Percentiles rank a stretch among this genome's conserved stretches.
These are phyloP conservation scores for Drosophila fuyamai DNA, from an alignment of 1,140 invertebrate genomes.

Conservation along the genomic window DNA sequence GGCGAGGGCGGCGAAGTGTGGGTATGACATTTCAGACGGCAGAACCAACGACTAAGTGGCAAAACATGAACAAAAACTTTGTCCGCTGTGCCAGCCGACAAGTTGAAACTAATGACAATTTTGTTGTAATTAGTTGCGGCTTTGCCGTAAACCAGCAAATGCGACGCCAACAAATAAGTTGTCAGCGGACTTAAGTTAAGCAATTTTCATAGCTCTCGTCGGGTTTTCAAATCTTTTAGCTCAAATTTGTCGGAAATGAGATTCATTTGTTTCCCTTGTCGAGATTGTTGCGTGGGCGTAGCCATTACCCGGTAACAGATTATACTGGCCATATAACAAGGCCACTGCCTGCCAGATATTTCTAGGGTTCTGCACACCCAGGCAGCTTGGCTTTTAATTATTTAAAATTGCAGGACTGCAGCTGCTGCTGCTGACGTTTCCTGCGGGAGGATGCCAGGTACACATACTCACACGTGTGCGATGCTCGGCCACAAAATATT, in stretches of 20 bases:
- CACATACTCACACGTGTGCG: slow-evolving; percentile 1
- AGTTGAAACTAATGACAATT: slow-evolving; percentile 83
- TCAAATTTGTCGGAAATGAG: slow-evolving; percentile 80
- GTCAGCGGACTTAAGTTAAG: slow-evolving; percentile 79
- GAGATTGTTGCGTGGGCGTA: slow-evolving; percentile 45
- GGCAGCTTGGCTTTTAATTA: slow-evolving; percentile 65
- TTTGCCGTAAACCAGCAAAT: slow-evolving; percentile 62
- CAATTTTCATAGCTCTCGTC: slow-evolving; percentile 75
- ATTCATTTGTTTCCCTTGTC: slow-evolving; percentile 71
- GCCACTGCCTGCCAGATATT: slow-evolving; percentile 53
- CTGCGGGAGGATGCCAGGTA: slow-evolving; percentile 9
- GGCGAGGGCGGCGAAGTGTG: too few species aligned
- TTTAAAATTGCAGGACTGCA: slow-evolving; percentile 68
- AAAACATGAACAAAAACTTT: slow-evolving; percentile 81
- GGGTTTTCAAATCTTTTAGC: slow-evolving; percentile 11
- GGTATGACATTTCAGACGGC: slow-evolving; percentile 1
- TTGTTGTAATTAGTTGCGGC: slow-evolving; percentile 82
- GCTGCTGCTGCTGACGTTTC: slow-evolving; percentile 70
- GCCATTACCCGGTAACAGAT: slow-evolving; percentile 42
- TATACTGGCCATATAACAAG: slow-evolving; percentile 16
- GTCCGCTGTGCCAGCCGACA: slow-evolving; percentile 75
- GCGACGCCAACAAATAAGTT: slow-evolving; percentile 74
- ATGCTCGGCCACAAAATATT: slow-evolving; percentile 40
- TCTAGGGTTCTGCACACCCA: slow-evolving; percentile 24
- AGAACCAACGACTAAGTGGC: slow-evolving; percentile 65